Base-by-base conservation (phyloP, 2,113 vertebrate genomes). In the Epinephelus moara region DNA sequence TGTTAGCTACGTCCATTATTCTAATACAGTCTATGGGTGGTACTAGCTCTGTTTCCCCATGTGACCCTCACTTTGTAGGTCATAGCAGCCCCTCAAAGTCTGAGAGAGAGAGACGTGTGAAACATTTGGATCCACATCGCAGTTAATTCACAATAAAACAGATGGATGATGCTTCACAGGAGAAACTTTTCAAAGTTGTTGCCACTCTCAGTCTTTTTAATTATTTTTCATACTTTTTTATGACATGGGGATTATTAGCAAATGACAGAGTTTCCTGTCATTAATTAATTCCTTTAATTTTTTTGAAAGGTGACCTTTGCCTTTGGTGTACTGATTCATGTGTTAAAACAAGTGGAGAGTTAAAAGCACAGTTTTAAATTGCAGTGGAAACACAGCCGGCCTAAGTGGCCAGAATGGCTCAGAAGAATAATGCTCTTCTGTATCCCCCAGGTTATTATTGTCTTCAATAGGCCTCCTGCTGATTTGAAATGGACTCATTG, bases 391-490 rank as follows among this genome's bases (percentile, higher is more conserved):
- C 70, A 21, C 85, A 71, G 78, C 47, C 60, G 21, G 72, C 25
- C 59, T 77, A 89, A 91, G 86, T 81, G 75, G 78, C 71, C 78
- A 37, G 79, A 81, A 72, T 72, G 74, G 70, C 81, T 87, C 4
- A 13, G 84, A 85, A 84, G 91, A 90, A 72, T 75, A 80, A 74
- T 76, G 90, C 79, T 73, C 66, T 69, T 84, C 78, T 86, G 68
- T 79, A 64, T 90, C 89, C 90, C 82, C 80, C 84, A 87, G 91
- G 91, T 91, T 88, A 53, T 89, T 90, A 91, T 91, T 83, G 93
- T 90, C 84, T 89, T 88, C 89, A 92, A 84, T 90, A 69, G 92
- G 84, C 82, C 83, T 87, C 88, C 91, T 82, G 90, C 87, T 89
- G 90, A 86, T 81, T 85, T 72, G 80, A 84, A 90, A 92, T 82